Percentiles rank a stretch among this genome's conserved stretches.
phyloP scores from a whole-genome alignment of 2,113 vertebrate genomes.

The Oostethus manadensis region DNA sequence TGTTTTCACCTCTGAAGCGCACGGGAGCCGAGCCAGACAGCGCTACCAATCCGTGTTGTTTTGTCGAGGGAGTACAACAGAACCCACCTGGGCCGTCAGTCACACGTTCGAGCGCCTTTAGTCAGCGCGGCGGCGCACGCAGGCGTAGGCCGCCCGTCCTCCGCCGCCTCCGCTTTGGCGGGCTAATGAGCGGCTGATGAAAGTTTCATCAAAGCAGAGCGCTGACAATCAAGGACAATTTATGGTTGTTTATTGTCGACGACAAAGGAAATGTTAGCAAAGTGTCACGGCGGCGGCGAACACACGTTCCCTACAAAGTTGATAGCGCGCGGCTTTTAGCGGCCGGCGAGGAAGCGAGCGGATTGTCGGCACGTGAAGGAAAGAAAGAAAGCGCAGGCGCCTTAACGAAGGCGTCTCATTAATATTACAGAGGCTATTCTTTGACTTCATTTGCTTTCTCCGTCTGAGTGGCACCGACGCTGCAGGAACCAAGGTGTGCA shows the following conservation, averaged over 20 bases:
- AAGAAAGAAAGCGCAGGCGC: constrained; percentile 42
- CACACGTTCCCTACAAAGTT: no score
- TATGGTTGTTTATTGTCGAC: neutral
- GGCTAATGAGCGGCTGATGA: constrained; percentile 16
- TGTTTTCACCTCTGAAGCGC: no score
- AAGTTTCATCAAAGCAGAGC: constrained; percentile 27
- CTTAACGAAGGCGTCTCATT: constrained; percentile 67
- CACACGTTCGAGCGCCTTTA: no score
- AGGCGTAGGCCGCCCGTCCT: neutral
- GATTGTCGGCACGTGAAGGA: constrained; percentile 4
- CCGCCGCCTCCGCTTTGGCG: constrained; percentile 7
- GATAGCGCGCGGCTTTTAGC: no score
- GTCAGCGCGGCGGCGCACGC: no score
- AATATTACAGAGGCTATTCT: constrained; percentile 70
- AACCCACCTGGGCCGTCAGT: no score
- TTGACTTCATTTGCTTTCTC: constrained; percentile 71
- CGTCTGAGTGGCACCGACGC: constrained; percentile 59
- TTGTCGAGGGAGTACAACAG: no score
- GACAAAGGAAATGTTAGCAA: no score
- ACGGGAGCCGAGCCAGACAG: no score
- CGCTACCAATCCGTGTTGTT: no score
- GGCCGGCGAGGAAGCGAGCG: constrained; percentile 10
- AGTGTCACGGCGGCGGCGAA: no score
- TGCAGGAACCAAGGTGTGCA: constrained; percentile 70
- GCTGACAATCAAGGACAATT: constrained; percentile 16